These are phyloP conservation scores for Penelope pileata DNA, from an alignment of 2,113 vertebrate species.

Conservation along the genomic window DNA sequence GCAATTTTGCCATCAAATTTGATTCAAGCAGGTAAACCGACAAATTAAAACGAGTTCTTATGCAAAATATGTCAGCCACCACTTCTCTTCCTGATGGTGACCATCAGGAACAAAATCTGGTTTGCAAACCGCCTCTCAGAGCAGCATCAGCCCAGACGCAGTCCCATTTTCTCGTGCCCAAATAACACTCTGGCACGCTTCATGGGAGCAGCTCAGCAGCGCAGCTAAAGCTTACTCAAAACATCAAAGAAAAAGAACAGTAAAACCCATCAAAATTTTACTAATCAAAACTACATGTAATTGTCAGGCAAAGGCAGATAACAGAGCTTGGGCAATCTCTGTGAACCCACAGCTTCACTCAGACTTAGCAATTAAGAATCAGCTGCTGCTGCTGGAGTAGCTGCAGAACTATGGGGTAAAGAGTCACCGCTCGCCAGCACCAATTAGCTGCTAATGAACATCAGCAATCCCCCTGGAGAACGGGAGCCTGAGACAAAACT, in stretches of 20 bases:
- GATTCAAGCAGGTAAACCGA: neutral
- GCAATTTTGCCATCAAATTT: neutral
- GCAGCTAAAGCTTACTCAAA: slow-evolving; percentile 22
- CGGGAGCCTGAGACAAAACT: neutral
- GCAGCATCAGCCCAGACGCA: neutral
- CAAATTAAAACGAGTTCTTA: neutral
- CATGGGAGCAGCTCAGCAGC: neutral
- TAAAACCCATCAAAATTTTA: slow-evolving; percentile 64
- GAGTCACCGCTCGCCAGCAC: slow-evolving; percentile 50
- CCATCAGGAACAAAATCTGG: neutral
- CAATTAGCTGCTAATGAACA: slow-evolving; percentile 70
- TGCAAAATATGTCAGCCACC: neutral
- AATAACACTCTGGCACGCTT: neutral
- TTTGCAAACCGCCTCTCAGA: neutral
- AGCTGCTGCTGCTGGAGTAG: slow-evolving; percentile 22
- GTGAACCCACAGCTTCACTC: slow-evolving; percentile 54
- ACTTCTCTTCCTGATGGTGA: neutral
- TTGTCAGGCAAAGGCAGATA: slow-evolving; percentile 59
- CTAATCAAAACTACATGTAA: slow-evolving; percentile 63
- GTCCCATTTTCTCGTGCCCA: neutral
- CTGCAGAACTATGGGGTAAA: neutral
- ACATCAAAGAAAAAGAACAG: slow-evolving; percentile 60
- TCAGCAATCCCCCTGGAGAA: slow-evolving; percentile 26
- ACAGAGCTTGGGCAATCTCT: slow-evolving; percentile 17
- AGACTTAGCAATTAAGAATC: slow-evolving; percentile 61